phyloP scores from a whole-genome alignment of 2,797 vertebrate genomes.

The Microctenopoma lineatum region DNA sequence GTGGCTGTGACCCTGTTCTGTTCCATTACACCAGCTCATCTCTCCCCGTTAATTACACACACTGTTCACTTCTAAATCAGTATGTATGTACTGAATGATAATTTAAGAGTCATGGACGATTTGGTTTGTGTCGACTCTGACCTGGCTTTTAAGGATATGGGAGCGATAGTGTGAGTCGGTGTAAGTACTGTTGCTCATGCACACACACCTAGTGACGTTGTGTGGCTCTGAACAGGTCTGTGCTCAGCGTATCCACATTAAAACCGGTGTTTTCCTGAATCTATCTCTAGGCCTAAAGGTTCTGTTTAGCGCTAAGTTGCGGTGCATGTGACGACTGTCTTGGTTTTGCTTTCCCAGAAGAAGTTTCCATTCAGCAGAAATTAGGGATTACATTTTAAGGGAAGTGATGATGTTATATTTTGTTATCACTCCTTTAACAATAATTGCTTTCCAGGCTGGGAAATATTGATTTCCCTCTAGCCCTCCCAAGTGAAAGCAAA shows the following conservation, averaged over 20 bases:
- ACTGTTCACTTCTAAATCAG: conserved; percentile 27
- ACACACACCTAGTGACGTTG: neutral
- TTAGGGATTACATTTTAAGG: neutral
- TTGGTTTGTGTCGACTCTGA: neutral
- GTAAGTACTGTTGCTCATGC: neutral
- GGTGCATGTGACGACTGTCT: neutral
- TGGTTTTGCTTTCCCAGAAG: conserved; percentile 6
- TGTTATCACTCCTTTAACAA: conserved; percentile 1
- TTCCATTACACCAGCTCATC: conserved; percentile 63
- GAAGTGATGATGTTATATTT: neutral
- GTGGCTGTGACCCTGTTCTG: conserved; percentile 57
- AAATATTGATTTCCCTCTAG: neutral
- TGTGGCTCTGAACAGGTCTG: conserved; percentile 7
- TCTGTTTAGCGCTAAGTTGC: conserved; percentile 2
- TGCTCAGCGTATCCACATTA: conserved; percentile 20
- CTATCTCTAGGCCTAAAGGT: neutral
- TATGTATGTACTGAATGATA: neutral
- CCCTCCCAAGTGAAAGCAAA: neutral
- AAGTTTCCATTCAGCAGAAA: conserved; percentile 4
- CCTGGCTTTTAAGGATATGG: neutral
- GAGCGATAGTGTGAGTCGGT: neutral
- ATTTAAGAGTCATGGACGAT: conserved; percentile 7
- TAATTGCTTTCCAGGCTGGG: neutral
- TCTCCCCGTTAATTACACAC: conserved; percentile 63
- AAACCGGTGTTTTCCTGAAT: conserved; percentile 7